Base-by-base conservation (phyloP, 2,113 vertebrate species). In the Clinocottus analis region DNA sequence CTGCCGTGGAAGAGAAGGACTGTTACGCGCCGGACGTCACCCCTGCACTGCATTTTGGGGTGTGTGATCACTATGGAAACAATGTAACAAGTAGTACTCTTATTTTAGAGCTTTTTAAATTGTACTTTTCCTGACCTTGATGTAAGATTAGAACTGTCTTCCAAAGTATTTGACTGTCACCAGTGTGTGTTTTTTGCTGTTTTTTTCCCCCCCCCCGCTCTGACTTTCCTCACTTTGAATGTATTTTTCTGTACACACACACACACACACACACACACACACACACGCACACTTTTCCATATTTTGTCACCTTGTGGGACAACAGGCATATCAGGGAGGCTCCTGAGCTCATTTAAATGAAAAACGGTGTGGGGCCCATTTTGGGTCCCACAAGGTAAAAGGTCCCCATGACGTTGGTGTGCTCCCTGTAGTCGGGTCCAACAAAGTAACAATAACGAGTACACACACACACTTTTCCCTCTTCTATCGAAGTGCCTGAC, bases 401-500 rank as follows among this genome's bases (percentile, higher is more conserved):
- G n/a, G n/a, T n/a, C n/a, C n/a, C n/a, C n/a, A n/a, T n/a, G n/a
- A n/a, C n/a, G n/a, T n/a, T n/a, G n/a, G n/a, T n/a, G n/a, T n/a
- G n/a, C n/a, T n/a, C n/a, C n/a, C n/a, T n/a, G n/a, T n/a, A n/a
- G n/a, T n/a, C n/a, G n/a, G n/a, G n/a, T n/a, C n/a, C n/a, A n/a
- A n/a, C n/a, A n/a, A n/a, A n/a, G n/a, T n/a, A n/a, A n/a, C n/a
- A n/a, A n/a, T n/a, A n/a, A n/a, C n/a, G n/a, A n/a, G n/a, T n/a
- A n/a, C n/a, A n/a, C n/a, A n/a, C 53, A 16, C 10, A 19, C 14
- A 4, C 61, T 45, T 65, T n/a, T 62, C 21, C 39, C 21, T 19
- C 77, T 81, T 41, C 55, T 70, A 68, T 88, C 66, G 2, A 93
- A 94, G 92, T 94, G 93, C 93, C 92, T 93, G 80, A 88, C 39